Percentiles rank a stretch among this genome's conserved stretches.
Evolutionary conservation across 2,113 vertebrate genomes (phyloP).

Genomic region (Varanus komodoensis): DNA sequence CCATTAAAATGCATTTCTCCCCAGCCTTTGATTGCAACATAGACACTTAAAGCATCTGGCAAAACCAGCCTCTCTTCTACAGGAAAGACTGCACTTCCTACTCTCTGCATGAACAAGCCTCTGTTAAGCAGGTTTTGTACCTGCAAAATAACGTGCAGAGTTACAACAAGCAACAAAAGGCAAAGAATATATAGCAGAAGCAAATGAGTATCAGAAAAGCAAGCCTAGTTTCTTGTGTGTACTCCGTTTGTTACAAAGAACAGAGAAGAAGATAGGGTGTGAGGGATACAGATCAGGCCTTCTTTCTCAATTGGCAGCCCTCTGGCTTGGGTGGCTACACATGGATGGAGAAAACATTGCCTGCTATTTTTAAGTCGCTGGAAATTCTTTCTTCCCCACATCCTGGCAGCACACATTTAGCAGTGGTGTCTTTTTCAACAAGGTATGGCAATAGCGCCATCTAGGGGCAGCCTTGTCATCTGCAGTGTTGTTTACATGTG

Average conservation of each 20-base stretch:
- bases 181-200: background rate
- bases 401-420: slow-evolving; percentile 7
- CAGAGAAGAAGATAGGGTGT: background rate
- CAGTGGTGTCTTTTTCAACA: background rate
- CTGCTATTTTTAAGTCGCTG: slow-evolving; percentile 36
- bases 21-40: background rate
- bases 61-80: background rate
- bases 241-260: background rate
- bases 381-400: slow-evolving; percentile 39
- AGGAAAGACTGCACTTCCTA: background rate
- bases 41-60: background rate
- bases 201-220: background rate
- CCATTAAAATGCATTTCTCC: background rate
- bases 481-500: background rate
- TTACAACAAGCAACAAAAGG: background rate
- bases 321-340: slow-evolving; percentile 8
- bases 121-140: background rate
- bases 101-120: background rate
- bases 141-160: background rate
- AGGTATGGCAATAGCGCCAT: background rate
- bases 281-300: background rate
- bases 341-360: slow-evolving; percentile 10
- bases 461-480: background rate
- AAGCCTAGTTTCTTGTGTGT: background rate
- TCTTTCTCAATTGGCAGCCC: background rate